phyloP scores from a whole-genome alignment of 2,888 invertebrate genomes.

The Tetragonisca angustula region DNA sequence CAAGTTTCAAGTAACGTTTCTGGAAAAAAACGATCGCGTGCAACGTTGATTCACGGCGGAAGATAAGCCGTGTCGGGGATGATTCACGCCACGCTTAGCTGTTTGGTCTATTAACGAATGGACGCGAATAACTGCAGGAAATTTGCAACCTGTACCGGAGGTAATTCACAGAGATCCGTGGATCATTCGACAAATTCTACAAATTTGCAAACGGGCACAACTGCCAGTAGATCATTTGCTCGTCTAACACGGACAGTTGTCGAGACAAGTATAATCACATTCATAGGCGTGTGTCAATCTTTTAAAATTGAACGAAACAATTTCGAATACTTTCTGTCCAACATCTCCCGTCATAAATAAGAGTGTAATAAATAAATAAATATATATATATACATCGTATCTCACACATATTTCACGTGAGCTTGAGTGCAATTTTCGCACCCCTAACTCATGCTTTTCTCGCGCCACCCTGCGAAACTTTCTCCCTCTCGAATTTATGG shows the following conservation, averaged over 20 bases:
- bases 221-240: background rate
- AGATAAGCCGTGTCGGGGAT: conserved; percentile 9
- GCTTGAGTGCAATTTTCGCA: background rate
- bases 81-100: background rate
- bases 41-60: background rate
- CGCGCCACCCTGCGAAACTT: background rate
- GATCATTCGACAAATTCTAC: background rate
- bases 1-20: too few species aligned
- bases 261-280: too few species aligned
- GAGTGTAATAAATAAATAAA: background rate
- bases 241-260: too few species aligned
- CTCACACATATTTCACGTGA: background rate
- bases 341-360: background rate
- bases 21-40: background rate
- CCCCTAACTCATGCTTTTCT: background rate
- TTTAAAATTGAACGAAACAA: background rate
- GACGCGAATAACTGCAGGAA: background rate
- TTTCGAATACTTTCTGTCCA: background rate
- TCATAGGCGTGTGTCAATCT: too few species aligned
- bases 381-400: background rate
- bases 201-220: background rate
- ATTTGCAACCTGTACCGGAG: background rate
- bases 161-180: background rate
- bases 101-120: background rate
- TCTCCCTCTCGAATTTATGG: background rate